Base-by-base conservation (phyloP, 1,140 invertebrate genomes). In the Orchestia grillus region DNA sequence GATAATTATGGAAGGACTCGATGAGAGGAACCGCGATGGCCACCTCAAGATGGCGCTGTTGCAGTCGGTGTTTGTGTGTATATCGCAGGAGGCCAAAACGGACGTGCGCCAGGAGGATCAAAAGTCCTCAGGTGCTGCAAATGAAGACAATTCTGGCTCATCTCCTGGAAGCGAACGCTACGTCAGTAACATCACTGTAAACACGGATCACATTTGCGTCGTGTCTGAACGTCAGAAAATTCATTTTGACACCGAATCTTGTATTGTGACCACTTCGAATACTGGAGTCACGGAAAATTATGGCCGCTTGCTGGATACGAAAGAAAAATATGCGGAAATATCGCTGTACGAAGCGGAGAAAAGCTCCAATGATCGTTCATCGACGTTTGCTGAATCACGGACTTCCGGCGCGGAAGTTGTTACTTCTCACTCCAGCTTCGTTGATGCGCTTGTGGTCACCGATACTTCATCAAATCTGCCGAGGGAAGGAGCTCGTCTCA, bases 331-430 rank as follows among this genome's bases (percentile, higher is more conserved):
- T 77, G 28, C 62, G 62, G 28, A 77, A 77, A 77, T 77, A 77
- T 44, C 44, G 11, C 44, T 44, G 11, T 40, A 94, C 41, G 43
- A 94, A 45, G 44, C 92, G 11, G 44, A 47, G 44, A 94, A 94
- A 47, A 44, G 92, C 44, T 44, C 40, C 43, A 45, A 94, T 45
- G 43, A 94, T 94, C 43, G 40, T 94, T 94, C 92, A 94, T 44
- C 92, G 40, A 40, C 92, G 40, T 36, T 44, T 94, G 92, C 92
- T 94, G 92, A 94, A 94, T 94, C 92, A 94, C 44, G 43, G 43
- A 45, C 92, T 94, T 94, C 92, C 92, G 92, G 92, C 44, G 28
- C 88, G 88, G 88, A 90, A 90, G 88, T 90, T 90, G 88, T 90
- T 90, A 41, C 88, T 42, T 90, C 88, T 90, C 88, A 90, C 88